These are phyloP conservation scores for Laticauda laticaudata DNA, from an alignment of 2,113 vertebrate genomes.

Conservation along the genomic window DNA sequence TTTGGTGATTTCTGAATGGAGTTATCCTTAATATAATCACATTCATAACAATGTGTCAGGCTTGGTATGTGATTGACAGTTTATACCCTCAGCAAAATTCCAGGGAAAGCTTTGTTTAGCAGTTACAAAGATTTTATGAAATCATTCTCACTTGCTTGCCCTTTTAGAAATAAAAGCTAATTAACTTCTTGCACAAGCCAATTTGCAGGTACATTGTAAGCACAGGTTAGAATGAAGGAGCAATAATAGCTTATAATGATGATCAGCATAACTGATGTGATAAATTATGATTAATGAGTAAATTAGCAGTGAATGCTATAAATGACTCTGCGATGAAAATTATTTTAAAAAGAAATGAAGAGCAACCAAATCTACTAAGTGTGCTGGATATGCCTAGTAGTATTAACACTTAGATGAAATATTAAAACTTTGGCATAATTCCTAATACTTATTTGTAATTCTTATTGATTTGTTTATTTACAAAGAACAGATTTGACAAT, in stretches of 20 bases:
- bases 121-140: slow-evolving; percentile 31
- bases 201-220: slow-evolving; percentile 56
- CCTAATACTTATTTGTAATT: neutral
- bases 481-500: neutral
- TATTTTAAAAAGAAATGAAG: slow-evolving; percentile 32
- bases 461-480: neutral
- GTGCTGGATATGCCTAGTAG: neutral
- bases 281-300: slow-evolving; percentile 65
- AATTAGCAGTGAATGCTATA: slow-evolving; percentile 60
- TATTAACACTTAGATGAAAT: slow-evolving; percentile 24
- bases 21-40: neutral
- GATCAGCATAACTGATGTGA: slow-evolving; percentile 57
- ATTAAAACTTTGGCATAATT: slow-evolving; percentile 8
- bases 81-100: neutral
- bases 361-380: slow-evolving; percentile 22
- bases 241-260: slow-evolving; percentile 63
- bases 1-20: neutral
- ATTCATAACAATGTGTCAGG: neutral
- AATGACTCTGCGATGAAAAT: slow-evolving; percentile 51
- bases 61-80: neutral
- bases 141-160: slow-evolving; percentile 14
- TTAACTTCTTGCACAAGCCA: slow-evolving; percentile 56
- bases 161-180: slow-evolving; percentile 57
- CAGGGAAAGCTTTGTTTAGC: neutral
- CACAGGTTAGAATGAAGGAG: slow-evolving; percentile 57